Percentiles rank a stretch among this genome's conserved stretches.
Evolutionary conservation across 2,888 invertebrate species (phyloP).

Genomic region (Dugesia japonica): DNA sequence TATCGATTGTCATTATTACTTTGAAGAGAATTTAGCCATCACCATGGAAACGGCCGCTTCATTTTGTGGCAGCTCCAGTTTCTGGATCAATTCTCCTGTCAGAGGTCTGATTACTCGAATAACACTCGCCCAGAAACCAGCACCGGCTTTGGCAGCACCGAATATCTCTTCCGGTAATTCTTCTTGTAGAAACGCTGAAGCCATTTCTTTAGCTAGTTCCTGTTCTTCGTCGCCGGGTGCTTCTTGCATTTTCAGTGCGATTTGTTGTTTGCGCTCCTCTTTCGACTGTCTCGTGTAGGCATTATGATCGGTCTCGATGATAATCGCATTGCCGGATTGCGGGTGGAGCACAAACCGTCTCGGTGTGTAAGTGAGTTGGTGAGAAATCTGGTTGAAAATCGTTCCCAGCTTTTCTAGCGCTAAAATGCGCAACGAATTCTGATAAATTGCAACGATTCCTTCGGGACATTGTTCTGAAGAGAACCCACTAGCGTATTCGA

Average conservation of each 20-base stretch:
- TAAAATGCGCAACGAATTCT: constrained; percentile 79
- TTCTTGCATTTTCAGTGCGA: constrained; percentile 82
- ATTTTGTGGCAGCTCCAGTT: constrained; percentile 72
- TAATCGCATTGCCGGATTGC: constrained; percentile 70
- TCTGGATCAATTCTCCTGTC: constrained; percentile 42
- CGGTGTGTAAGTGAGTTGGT: constrained; percentile 83
- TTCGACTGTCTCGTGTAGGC: constrained; percentile 93
- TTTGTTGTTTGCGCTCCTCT: constrained; percentile 72
- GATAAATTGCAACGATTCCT: constrained; percentile 94
- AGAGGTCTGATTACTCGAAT: constrained; percentile 50
- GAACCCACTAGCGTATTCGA: constrained; percentile 93
- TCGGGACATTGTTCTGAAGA: constrained; percentile 87
- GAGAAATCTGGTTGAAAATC: constrained; percentile 84
- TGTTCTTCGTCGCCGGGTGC: constrained; percentile 87
- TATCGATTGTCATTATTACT: background rate
- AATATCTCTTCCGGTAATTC: constrained; percentile 79
- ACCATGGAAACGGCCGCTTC: constrained; percentile 63
- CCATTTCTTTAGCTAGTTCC: constrained; percentile 86
- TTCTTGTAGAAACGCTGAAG: constrained; percentile 82
- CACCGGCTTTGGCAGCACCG: constrained; percentile 80
- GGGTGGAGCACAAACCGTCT: constrained; percentile 79
- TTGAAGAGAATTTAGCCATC: background rate
- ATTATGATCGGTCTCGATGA: constrained; percentile 92
- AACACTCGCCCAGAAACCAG: constrained; percentile 79
- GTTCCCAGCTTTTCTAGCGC: constrained; percentile 92